Conservation (phyloP, 2,888 invertebrate species). For the Drosophila rellima region DNA sequence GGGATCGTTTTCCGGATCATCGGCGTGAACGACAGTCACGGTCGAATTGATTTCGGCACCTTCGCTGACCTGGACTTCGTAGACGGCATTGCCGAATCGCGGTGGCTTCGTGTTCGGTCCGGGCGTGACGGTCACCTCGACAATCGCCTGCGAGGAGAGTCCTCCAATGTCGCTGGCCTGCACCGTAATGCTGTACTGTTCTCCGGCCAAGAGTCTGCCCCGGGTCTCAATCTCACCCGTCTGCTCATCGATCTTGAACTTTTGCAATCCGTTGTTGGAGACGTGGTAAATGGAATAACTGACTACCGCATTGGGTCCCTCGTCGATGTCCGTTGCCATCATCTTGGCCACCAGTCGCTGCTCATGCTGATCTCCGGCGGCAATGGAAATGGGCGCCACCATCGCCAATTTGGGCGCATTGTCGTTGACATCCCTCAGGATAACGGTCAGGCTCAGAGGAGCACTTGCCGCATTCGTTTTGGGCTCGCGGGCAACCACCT, state of each 20-base stretch:
- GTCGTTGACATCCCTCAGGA: constrained; percentile 93
- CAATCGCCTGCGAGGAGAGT: constrained; percentile 93
- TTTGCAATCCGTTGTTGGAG: constrained; percentile 94
- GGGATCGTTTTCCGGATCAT: constrained; percentile 95
- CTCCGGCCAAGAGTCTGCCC: constrained; percentile 93
- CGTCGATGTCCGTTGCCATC: constrained; percentile 93
- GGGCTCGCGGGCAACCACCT: constrained; percentile 94
- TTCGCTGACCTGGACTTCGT: constrained; percentile 95
- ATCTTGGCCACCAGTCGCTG: constrained; percentile 90
- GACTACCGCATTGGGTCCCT: constrained; percentile 93
- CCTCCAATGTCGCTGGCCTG: constrained; percentile 93
- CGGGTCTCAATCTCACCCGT: constrained; percentile 92
- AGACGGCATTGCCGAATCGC: constrained; percentile 92
- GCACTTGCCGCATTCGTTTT: constrained; percentile 93
- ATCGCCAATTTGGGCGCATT: constrained; percentile 93
- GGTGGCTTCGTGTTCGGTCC: constrained; percentile 94
- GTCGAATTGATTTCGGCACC: constrained; percentile 95
- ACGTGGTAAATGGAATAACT: constrained; percentile 95
- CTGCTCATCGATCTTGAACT: constrained; percentile 93
- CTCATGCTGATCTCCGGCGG: constrained; percentile 89
- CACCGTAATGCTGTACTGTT: constrained; percentile 95
- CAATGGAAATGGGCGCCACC: constrained; percentile 92
- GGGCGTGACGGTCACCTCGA: constrained; percentile 93
- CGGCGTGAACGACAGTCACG: constrained; percentile 93
- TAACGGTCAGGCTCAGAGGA: constrained; percentile 92